Evolutionary conservation across 2,797 vertebrate genomes (phyloP), one percentile per base, ranked within the genome.

Genomic region (Muraenolepis orangiensis): DNA sequence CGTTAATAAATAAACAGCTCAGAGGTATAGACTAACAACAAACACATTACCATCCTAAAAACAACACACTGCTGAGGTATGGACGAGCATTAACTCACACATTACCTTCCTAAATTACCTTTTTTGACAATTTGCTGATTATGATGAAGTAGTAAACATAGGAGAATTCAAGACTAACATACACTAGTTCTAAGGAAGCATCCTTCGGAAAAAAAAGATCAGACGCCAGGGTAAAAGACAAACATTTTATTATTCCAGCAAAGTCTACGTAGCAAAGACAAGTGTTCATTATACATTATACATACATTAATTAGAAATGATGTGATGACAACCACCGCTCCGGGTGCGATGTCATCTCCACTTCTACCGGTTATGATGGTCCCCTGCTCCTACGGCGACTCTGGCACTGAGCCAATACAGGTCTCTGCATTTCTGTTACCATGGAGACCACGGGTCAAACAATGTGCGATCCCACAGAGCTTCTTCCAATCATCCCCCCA

Each of bases 1-100:
- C 82, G 82, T 93, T 89, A 92, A 93, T 94, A 91, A 94, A 86
- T 93, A 87, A 93, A 91, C 82, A 87, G 77, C 0, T 46, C 72
- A 0, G 79, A 78, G 80, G 78, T 30, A 82, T 78, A 83, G 80
- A 7, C 77, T 66, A 61, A 81, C 71, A 76, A 57, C 51, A 2
- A 18, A 57, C n/a, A 57, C 51, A 75, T 74, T 74, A 71, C 38
- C 0, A 23, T 2, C 51, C 20, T 57, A 57, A 57, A 57, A 57
- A 23, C 3, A 6, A 57, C n/a, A 23, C 82, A 86, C 77, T 0
- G 38, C 72, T 0, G 78, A 77, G 80, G 78, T 28, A 83, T 77
- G 84, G 81, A 10, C 77, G 61, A 57, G 80, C 70, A 75, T 86
- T 84, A 82, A 80, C 84, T 79, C 42, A 51, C n/a, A 51, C 46